These are phyloP conservation scores for Epinotia brunnichana DNA, from an alignment of 2,888 invertebrate species.

Conservation along the genomic window DNA sequence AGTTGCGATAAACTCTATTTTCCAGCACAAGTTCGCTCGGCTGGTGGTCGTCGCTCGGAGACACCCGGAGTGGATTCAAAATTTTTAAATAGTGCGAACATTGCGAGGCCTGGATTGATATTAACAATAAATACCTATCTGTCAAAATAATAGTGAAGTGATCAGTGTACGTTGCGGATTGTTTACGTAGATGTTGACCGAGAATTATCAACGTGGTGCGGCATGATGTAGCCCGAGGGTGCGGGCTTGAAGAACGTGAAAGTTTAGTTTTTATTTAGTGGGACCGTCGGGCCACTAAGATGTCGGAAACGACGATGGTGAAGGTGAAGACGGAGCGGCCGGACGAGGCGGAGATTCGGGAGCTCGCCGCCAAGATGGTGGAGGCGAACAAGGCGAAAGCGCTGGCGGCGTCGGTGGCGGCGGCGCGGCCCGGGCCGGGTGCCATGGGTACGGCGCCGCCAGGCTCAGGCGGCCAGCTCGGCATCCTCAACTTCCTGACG, in stretches of 20 bases:
- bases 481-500: slow-evolving; percentile 85
- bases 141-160: slow-evolving; percentile 72
- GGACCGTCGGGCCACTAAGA: slow-evolving; percentile 54
- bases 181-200: slow-evolving; percentile 70
- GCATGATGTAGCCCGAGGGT: slow-evolving; percentile 71
- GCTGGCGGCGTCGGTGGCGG: slow-evolving; percentile 77
- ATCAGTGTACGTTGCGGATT: slow-evolving; percentile 66
- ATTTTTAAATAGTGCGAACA: slow-evolving; percentile 48
- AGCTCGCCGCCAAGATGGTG: slow-evolving; percentile 93
- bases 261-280: slow-evolving; percentile 41
- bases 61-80: slow-evolving; percentile 45
- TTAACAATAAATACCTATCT: slow-evolving; percentile 56
- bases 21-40: slow-evolving; percentile 51
- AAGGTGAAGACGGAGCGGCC: slow-evolving; percentile 89
- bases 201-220: slow-evolving; percentile 56
- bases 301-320: slow-evolving; percentile 69
- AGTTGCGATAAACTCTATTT: slow-evolving; percentile 64
- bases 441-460: slow-evolving; percentile 65
- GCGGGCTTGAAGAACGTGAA: slow-evolving; percentile 45
- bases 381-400: slow-evolving; percentile 90
- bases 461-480: slow-evolving; percentile 78
- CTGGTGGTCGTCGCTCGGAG: slow-evolving; percentile 61
- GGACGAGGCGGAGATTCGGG: slow-evolving; percentile 94
- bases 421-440: slow-evolving; percentile 78
- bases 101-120: slow-evolving; percentile 51